Evolutionary conservation across 2,888 invertebrate genomes (phyloP).

Genomic region (Stratiomys singularior): DNA sequence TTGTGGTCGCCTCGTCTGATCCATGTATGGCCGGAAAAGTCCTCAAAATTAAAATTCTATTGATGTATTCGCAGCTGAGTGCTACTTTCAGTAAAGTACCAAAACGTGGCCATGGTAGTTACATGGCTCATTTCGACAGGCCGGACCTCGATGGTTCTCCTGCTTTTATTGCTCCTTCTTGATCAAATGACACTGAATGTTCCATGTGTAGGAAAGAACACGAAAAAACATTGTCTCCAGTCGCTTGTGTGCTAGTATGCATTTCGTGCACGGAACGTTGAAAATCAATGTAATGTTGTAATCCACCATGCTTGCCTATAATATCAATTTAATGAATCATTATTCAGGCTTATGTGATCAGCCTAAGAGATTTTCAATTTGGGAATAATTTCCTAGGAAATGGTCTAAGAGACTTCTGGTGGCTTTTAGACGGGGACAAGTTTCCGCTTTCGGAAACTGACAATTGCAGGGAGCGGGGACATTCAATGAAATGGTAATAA

Average conservation of each 20-base stretch:
- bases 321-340: constrained; percentile 43
- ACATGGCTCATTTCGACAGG: not conserved
- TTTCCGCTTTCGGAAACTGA: not conserved
- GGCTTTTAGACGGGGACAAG: not conserved
- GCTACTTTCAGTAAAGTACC: constrained; percentile 37
- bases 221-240: not conserved
- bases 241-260: not conserved
- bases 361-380: not conserved
- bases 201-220: not conserved
- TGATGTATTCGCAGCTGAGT: constrained; percentile 22
- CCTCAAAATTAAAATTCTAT: constrained; percentile 42
- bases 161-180: not conserved
- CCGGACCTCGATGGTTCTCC: not conserved
- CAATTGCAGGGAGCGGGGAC: too few relatives aligned
- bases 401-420: not conserved
- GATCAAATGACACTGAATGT: constrained; percentile 12
- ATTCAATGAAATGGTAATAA: too few relatives aligned
- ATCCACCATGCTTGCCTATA: not conserved
- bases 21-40: constrained; percentile 31
- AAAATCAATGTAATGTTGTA: constrained; percentile 8
- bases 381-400: constrained; percentile 6
- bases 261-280: constrained; percentile 19
- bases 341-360: constrained; percentile 42
- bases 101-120: constrained; percentile 26
- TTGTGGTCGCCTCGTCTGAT: not conserved